Evolutionary conservation across 2,888 invertebrate genomes (phyloP), one percentile per base, ranked within the genome.

Genomic region (Lamproptera curius): DNA sequence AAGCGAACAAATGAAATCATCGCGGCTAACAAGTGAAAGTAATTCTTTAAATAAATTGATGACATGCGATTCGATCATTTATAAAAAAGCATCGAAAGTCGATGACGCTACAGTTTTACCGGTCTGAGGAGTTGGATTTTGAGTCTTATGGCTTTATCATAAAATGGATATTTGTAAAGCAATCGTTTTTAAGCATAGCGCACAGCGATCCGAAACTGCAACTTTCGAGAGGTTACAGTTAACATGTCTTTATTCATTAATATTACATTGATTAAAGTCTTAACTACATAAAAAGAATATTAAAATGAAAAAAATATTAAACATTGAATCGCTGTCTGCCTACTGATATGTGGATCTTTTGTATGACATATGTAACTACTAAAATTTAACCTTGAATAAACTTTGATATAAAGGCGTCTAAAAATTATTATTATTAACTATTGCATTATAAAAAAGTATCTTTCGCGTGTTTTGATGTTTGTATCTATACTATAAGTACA

Each of bases 31-130:
- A 64, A 70, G 77, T 65, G 76, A 77, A 77, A 77, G 77, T 62
- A 33, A 60, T 63, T 63, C 61, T 66, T 64, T 31, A 31, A 31
- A 56, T 16, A 65, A 68, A 68, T 64, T 61, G 67, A 58, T 54
- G 61, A 67, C 73, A 75, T 71, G 74, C 72, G 71, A 73, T 74
- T 56, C 67, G 65, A 73, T 70, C 75, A 63, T 76, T 76, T 69
- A 63, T 54, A 51, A 57, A 51, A 59, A 52, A 61, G 62, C 65
- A 53, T 54, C 60, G 68, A 71, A 73, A 73, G 66, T 57, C 42
- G 37, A 42, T 42, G 47, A 47, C 47, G 51, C 52, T 63, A 57
- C 59, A 51, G 58, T 57, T 51, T 45, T 47, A 37, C 16, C 37
- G 31, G n/a, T 31, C 37, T 8, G 15, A 9, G 17, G 16, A 36